phyloP scores from a whole-genome alignment of 37 sponge, comb jelly and placozoan genomes.

The Hexactinellida sp. region DNA sequence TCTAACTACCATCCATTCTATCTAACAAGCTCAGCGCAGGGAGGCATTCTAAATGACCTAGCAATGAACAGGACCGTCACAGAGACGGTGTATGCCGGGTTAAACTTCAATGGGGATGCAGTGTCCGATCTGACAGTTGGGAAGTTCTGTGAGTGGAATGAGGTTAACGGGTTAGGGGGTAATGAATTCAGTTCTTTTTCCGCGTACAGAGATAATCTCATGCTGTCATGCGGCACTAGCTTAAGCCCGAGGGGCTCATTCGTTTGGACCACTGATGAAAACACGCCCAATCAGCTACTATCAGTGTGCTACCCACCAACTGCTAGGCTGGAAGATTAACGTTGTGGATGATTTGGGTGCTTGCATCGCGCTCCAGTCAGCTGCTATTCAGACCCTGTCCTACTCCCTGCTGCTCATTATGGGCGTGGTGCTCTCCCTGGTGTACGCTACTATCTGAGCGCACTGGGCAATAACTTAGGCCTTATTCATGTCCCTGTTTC shows the following conservation, averaged over 20 bases:
- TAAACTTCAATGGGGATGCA: not conserved
- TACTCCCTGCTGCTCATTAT: not conserved
- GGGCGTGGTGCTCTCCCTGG: not conserved
- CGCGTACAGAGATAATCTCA: not conserved
- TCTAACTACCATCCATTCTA: conserved; percentile 56
- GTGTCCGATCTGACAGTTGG: not conserved
- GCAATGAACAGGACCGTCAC: not conserved
- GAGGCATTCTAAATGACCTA: conserved; percentile 26
- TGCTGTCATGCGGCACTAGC: not conserved
- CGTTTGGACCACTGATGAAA: not conserved
- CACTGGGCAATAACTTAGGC: too few relatives aligned
- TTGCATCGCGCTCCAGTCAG: not conserved
- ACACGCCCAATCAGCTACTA: too few relatives aligned
- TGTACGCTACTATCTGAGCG: not conserved
- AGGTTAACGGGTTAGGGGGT: not conserved
- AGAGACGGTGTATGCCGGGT: not conserved
- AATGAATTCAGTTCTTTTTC: not conserved
- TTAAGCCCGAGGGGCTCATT: not conserved
- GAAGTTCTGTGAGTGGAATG: not conserved
- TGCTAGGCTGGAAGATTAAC: not conserved
- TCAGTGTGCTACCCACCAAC: not conserved
- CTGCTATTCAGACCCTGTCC: not conserved
- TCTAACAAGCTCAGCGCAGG: conserved; percentile 30
- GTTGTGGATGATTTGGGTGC: not conserved
- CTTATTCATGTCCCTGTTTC: too few relatives aligned